Conservation (phyloP, 2,113 vertebrate species). For the Fulmarus glacialis region DNA sequence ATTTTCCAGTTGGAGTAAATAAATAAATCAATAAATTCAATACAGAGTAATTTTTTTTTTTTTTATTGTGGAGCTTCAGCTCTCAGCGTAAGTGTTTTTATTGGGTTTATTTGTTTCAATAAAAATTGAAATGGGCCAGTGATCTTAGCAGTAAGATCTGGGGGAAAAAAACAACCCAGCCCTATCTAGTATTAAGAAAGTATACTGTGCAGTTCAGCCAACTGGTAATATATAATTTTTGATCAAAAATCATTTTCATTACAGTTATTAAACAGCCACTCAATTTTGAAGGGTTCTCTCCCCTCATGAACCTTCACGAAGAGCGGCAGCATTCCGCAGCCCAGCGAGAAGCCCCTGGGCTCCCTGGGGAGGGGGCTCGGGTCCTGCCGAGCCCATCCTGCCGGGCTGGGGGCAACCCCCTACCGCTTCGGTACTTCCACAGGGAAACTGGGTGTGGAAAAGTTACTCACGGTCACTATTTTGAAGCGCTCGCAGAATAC, state of each 20-base stretch:
- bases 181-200: constrained; percentile 52
- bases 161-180: not conserved
- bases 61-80: constrained; percentile 69
- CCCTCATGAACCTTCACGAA: not conserved
- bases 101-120: constrained; percentile 87
- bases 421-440: not conserved
- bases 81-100: constrained; percentile 81
- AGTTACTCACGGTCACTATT: not conserved
- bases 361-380: not conserved
- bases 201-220: constrained; percentile 23
- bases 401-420: not conserved
- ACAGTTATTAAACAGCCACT: not conserved
- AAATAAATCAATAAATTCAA: constrained; percentile 87
- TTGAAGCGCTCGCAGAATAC: not conserved
- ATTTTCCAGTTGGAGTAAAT: constrained; percentile 85
- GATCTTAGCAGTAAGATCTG: constrained; percentile 67
- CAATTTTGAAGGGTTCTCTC: not conserved
- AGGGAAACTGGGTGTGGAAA: not conserved
- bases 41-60: constrained; percentile 70
- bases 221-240: constrained; percentile 53
- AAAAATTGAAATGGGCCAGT: constrained; percentile 79
- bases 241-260: constrained; percentile 64
- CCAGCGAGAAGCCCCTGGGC: not conserved
- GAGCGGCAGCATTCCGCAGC: not conserved
- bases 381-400: not conserved